phyloP scores from a whole-genome alignment of 2,797 vertebrate genomes.

The Catamblyrhynchus diadema region DNA sequence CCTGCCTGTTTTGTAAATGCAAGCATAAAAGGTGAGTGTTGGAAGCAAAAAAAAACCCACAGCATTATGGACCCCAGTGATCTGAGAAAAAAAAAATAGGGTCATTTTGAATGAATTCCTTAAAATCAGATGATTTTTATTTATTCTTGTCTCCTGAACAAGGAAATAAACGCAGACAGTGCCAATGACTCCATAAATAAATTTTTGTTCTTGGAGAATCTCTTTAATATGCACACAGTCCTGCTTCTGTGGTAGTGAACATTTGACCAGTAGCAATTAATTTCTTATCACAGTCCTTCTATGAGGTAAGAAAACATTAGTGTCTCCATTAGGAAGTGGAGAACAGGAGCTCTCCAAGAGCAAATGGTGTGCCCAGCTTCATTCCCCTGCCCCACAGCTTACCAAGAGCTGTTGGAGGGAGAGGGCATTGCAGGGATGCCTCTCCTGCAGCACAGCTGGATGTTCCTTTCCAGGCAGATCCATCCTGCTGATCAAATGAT shows the following conservation, averaged over 20 bases:
- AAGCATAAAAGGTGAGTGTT: not conserved
- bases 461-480: not conserved
- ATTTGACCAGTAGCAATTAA: slow-evolving; percentile 61
- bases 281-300: slow-evolving; percentile 56
- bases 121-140: not conserved
- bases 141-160: not conserved
- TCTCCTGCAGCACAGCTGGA: not conserved
- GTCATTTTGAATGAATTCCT: not conserved
- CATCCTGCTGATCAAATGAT: not conserved
- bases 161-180: not conserved
- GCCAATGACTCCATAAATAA: slow-evolving; percentile 22
- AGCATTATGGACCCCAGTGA: not conserved
- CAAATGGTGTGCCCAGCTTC: not conserved
- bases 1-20: not conserved
- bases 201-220: slow-evolving; percentile 11
- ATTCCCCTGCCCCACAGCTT: not conserved
- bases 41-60: not conserved
- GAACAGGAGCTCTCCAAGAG: not conserved
- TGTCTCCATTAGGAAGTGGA: slow-evolving; percentile 48
- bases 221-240: slow-evolving; percentile 18
- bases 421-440: not conserved
- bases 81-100: not conserved
- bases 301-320: slow-evolving; percentile 59
- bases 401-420: not conserved
- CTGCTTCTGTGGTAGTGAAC: slow-evolving; percentile 29